These are phyloP conservation scores for Colaptes auratus DNA, from an alignment of 2,113 vertebrate species.

Conservation along the genomic window DNA sequence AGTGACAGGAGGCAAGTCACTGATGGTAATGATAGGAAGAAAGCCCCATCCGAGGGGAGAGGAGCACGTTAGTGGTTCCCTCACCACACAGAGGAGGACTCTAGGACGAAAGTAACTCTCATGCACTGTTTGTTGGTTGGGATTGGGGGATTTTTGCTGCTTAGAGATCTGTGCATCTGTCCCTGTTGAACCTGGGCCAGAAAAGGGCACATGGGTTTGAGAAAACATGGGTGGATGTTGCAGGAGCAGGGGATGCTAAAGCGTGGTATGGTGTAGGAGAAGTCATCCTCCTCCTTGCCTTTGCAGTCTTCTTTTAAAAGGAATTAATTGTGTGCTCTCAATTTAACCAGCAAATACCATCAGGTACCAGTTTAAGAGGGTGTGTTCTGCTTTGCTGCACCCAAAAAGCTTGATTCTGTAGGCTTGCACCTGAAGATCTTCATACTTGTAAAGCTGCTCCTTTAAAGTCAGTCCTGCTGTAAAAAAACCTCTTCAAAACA, in stretches of 20 bases:
- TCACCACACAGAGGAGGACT: too few relatives aligned
- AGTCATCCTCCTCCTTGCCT: not conserved
- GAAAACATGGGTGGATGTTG: rapidly evolving
- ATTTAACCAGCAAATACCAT: not conserved
- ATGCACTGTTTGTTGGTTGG: not conserved
- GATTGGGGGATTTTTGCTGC: not conserved
- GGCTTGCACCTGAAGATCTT: not conserved
- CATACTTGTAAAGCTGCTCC: not conserved
- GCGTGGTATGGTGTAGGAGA: rapidly evolving
- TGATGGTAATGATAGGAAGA: not conserved
- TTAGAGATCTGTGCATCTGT: not conserved
- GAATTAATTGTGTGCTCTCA: not conserved
- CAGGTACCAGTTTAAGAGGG: not conserved
- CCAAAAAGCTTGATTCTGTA: not conserved
- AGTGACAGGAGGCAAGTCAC: not conserved
- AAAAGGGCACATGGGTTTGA: rapidly evolving
- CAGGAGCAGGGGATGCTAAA: not conserved
- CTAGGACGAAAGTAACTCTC: not conserved
- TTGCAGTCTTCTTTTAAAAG: not conserved
- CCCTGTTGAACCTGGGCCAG: not conserved
- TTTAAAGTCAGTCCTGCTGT: not conserved
- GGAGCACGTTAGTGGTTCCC: not conserved
- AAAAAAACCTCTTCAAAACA: not conserved
- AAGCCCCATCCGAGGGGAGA: not conserved
- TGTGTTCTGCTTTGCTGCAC: not conserved